Evolutionary conservation across 2,797 vertebrate genomes (phyloP), one percentile per base, ranked within the genome.

Genomic region (Dermochelys coriacea): DNA sequence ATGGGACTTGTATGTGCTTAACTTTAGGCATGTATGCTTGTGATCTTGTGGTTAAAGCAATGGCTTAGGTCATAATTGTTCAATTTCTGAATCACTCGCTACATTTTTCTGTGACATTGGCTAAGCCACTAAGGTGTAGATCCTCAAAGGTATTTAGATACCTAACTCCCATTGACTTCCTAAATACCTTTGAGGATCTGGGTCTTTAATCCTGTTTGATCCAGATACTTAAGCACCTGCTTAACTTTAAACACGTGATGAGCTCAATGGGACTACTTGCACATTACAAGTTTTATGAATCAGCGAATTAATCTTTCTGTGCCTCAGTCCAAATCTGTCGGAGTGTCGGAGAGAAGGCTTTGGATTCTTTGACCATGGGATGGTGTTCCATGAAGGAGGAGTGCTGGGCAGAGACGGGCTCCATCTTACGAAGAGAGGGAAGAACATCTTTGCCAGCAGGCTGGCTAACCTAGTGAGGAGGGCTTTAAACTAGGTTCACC

Each of bases 51-150:
- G 1, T 6, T 54, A 57, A 80, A 84, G 19, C 21, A 91, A 52
- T 55, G 29, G 0, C 37, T 83, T 1, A 8, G 3, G 6, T 81
- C 83, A 55, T 23, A 2, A 0, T 2, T 47, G 0, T 88, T 90
- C 12, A 75, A 87, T 64, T 47, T 8, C 2, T 51, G 2, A 12
- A 83, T 88, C 2, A 57, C 41, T 5, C 80, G 21, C 68, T 41
- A 1, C 82, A 91, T 82, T 5, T 55, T 3, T 68, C 3, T 2
- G 18, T 41, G 71, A 68, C 71, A 41, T 41, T 12, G 41, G 68
- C n/a, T 15, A 87, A 83, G 5, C 0, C 2, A 68, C 6, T 2
- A 41, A 64, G 18, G 18, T 3, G 4, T n/a, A 37, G 18, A 68
- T n/a, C 64, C 34, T 37, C 64, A 68, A 68, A 37, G n/a, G 16